Base-by-base conservation (phyloP, 2,797 vertebrate species). In the Lindbergichthys nudifrons region DNA sequence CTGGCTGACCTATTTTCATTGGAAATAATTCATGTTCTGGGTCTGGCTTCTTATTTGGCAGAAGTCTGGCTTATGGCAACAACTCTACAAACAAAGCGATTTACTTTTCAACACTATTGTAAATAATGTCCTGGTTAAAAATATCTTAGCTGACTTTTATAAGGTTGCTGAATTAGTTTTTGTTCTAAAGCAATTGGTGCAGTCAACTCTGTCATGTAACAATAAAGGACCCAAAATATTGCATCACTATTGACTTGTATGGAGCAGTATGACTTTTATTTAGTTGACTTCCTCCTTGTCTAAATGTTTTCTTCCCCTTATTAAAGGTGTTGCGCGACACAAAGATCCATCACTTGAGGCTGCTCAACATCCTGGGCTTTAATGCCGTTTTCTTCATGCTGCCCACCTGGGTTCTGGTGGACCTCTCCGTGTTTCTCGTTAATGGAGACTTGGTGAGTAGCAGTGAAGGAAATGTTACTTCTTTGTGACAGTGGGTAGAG, bases 381-480 rank as follows among this genome's bases (percentile, higher is more conserved):
- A 97, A 99, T 0, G 98, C 98, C 0, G 92, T 99, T 15, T 93
- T 99, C 88, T 99, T 99, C 90, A 99, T 99, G 97, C 93, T 99
- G 78, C 98, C 98, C 19, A 99, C 98, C 0, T 99, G 98, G 98
- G 94, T 99, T 21, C 92, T 99, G 79, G 95, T 98, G 11, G 98
- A 99, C 84, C 96, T 99, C 12, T 97, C 98, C 0, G 90, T 96
- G 21, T 99, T 99, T 89, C 93, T 99, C 18, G 96, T 99, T 5
- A 96, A 97, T 57, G 97, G 96, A 47, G 96, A 98, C 84, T 75
- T 97, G 95, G 98, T 99, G 83, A 95, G 97, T 92, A 16, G n/a
- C 42, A 48, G 5, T 36, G 36, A 36, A 36, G 8, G 6, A 36
- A 36, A 30, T 30, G 3, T 30, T 30, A 4, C 32, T 36, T 60